Percentiles rank a stretch among this genome's conserved stretches.
phyloP scores from a whole-genome alignment of 2,797 vertebrate species.

The Hippopotamyrus pictus region DNA sequence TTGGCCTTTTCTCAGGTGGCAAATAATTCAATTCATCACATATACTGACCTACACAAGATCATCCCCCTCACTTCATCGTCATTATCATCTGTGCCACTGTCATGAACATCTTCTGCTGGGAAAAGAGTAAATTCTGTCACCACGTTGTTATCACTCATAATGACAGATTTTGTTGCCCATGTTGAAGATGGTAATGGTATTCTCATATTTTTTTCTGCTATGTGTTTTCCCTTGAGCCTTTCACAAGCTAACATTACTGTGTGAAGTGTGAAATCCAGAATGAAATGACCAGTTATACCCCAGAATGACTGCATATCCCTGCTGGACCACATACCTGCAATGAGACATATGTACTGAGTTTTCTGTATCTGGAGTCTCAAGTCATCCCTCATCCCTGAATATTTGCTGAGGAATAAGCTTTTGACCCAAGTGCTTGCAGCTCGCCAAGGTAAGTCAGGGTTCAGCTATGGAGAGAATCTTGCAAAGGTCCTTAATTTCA shows the following conservation, averaged over 20 bases:
- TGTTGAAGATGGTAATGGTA: background rate
- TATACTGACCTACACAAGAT: background rate
- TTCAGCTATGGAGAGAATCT: background rate
- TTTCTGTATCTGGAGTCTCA: background rate
- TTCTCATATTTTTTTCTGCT: background rate
- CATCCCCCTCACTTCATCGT: background rate
- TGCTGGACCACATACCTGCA: background rate
- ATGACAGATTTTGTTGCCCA: background rate
- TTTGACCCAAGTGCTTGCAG: background rate
- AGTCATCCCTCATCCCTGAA: background rate
- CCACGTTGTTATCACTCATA: background rate
- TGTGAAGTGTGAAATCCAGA: background rate
- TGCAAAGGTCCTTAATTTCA: background rate
- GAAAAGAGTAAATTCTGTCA: background rate
- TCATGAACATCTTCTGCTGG: background rate
- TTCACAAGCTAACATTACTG: background rate
- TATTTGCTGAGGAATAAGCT: background rate
- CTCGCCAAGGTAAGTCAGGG: background rate
- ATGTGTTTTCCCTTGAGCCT: background rate
- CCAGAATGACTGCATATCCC: background rate
- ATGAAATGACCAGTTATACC: background rate
- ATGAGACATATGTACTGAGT: background rate
- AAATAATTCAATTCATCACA: background rate
- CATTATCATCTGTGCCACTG: background rate
- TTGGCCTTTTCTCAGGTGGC: background rate